Evolutionary conservation across 2,797 vertebrate genomes (phyloP).

Genomic region (Acanthopagrus latus): DNA sequence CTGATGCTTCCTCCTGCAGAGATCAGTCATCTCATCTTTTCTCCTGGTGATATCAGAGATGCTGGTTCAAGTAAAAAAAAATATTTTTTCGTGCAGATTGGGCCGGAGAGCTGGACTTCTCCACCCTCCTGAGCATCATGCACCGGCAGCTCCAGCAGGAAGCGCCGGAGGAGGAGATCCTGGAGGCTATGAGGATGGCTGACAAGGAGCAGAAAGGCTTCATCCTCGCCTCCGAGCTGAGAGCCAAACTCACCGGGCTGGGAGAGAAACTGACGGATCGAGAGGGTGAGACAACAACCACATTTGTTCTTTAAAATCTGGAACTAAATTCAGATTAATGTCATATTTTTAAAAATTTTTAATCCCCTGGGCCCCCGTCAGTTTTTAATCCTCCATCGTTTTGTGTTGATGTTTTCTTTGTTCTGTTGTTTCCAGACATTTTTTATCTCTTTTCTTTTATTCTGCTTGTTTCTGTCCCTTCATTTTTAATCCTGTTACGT

Average conservation of each 20-base stretch:
- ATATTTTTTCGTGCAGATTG: slow-evolving; percentile 72
- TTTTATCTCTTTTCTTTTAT: not conserved
- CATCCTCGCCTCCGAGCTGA: slow-evolving; percentile 83
- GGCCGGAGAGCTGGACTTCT: slow-evolving; percentile 89
- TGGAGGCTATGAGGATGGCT: slow-evolving; percentile 87
- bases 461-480: not conserved
- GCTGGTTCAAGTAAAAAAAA: not conserved
- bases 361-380: not conserved
- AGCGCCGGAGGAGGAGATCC: slow-evolving; percentile 88
- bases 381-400: not conserved
- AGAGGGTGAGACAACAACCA: slow-evolving; percentile 83
- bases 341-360: too few relatives aligned
- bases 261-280: slow-evolving; percentile 88
- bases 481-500: not conserved
- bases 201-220: slow-evolving; percentile 88
- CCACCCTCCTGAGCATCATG: slow-evolving; percentile 91
- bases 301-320: not conserved
- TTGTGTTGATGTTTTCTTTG: not conserved
- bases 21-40: not conserved
- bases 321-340: not conserved
- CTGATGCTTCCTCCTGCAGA: not conserved
- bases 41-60: not conserved
- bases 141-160: slow-evolving; percentile 90
- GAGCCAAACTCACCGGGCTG: slow-evolving; percentile 85
- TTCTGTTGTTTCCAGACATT: not conserved